These are phyloP conservation scores for Mobula birostris DNA, from an alignment of 2,113 vertebrate genomes.

Conservation along the genomic window DNA sequence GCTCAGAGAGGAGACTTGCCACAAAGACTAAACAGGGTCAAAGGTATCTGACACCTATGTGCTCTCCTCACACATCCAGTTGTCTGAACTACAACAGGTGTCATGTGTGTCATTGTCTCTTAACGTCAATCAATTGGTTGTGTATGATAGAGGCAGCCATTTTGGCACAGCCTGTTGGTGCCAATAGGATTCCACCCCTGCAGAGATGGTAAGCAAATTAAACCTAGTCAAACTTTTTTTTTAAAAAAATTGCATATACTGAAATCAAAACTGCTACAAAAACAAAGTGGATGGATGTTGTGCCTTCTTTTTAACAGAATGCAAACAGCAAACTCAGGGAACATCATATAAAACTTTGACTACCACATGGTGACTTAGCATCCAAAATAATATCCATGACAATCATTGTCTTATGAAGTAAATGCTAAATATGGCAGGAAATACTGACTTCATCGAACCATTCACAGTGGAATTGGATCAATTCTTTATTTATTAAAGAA, in stretches of 20 bases:
- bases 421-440: background rate
- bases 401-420: background rate
- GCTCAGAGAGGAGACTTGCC: background rate
- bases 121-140: no score
- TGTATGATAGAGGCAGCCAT: no score
- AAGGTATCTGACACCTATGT: no score
- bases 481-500: constrained; percentile 23
- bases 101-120: no score
- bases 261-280: background rate
- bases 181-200: background rate
- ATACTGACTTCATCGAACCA: background rate
- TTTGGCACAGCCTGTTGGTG: background rate
- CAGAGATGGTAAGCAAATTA: background rate
- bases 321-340: background rate
- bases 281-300: background rate
- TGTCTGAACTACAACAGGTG: no score
- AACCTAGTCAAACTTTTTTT: background rate
- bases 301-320: background rate
- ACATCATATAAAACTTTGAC: constrained; percentile 11
- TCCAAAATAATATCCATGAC: background rate
- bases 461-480: constrained; percentile 29
- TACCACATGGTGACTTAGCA: background rate
- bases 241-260: background rate
- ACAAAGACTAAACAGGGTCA: no score
- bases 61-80: no score